A percentile compares a stretch with the other conserved stretches of the same genome.
Conservation (phyloP, 2,113 vertebrate species). For the Micronisus gabar region DNA sequence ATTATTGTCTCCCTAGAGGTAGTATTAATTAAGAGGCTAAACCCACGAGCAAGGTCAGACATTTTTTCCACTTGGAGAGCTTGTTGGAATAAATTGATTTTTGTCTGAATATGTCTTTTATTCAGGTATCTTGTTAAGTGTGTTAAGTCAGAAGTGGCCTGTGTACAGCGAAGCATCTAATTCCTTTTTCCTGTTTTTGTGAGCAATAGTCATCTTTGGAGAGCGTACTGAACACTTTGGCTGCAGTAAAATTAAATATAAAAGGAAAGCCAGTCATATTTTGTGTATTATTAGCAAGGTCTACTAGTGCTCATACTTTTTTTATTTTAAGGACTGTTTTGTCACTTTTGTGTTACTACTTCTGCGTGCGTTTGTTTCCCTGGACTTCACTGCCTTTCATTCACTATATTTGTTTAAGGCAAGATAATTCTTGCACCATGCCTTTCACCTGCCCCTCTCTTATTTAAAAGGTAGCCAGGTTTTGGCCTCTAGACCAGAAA, state of each 20-base stretch:
- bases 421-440: not conserved
- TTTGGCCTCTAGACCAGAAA: not conserved
- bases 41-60: not conserved
- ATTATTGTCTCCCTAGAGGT: not conserved
- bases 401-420: not conserved
- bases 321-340: not conserved
- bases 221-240: not conserved
- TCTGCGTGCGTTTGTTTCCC: rapidly evolving
- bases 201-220: not conserved
- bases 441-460: not conserved
- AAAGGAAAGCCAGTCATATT: not conserved
- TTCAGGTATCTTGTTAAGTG: not conserved
- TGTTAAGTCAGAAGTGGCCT: not conserved
- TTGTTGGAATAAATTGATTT: not conserved
- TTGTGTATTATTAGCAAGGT: not conserved
- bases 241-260: not conserved
- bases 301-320: not conserved
- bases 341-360: not conserved
- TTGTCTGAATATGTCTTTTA: not conserved
- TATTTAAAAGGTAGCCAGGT: not conserved
- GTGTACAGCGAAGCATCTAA: not conserved
- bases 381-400: not conserved
- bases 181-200: not conserved
- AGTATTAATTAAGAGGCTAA: not conserved
- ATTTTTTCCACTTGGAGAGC: not conserved